phyloP scores from a whole-genome alignment of 2,888 invertebrate species.

The Phyto melanocephala region DNA sequence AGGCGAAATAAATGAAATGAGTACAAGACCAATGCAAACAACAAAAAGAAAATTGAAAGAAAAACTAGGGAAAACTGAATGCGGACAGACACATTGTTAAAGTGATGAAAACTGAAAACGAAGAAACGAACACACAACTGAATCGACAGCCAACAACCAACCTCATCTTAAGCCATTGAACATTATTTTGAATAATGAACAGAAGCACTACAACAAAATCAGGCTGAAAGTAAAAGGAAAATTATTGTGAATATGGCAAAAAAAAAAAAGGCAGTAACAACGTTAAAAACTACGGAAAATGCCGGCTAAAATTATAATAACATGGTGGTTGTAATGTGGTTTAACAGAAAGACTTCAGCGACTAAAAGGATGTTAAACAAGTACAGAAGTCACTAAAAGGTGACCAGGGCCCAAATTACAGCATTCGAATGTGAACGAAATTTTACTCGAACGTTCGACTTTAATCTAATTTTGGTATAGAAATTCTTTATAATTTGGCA shows the following conservation, averaged over 20 bases:
- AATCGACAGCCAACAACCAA: too few relatives aligned
- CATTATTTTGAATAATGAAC: constrained; percentile 60
- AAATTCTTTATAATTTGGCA: too few relatives aligned
- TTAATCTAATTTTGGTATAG: too few relatives aligned
- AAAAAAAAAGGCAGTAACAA: constrained; percentile 25
- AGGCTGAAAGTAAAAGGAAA: constrained; percentile 76
- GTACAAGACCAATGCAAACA: constrained; percentile 34
- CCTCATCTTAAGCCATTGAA: constrained; percentile 47
- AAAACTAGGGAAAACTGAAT: constrained; percentile 55
- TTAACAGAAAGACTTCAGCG: constrained; percentile 18
- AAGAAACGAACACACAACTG: neutral
- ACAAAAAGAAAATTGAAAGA: constrained; percentile 25
- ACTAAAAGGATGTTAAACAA: constrained; percentile 36
- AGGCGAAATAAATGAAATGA: constrained; percentile 45
- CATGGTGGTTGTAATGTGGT: constrained; percentile 5
- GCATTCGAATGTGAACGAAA: too few relatives aligned
- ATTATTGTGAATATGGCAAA: constrained; percentile 48
- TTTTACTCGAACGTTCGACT: neutral
- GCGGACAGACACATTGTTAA: constrained; percentile 59
- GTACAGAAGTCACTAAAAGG: constrained; percentile 5
- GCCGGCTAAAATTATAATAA: constrained; percentile 11
- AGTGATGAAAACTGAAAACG: constrained; percentile 35
- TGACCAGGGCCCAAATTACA: constrained; percentile 29
- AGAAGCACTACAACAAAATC: constrained; percentile 36
- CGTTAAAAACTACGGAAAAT: neutral